phyloP scores from a whole-genome alignment of 2,113 vertebrate species.

The Riparia riparia region DNA sequence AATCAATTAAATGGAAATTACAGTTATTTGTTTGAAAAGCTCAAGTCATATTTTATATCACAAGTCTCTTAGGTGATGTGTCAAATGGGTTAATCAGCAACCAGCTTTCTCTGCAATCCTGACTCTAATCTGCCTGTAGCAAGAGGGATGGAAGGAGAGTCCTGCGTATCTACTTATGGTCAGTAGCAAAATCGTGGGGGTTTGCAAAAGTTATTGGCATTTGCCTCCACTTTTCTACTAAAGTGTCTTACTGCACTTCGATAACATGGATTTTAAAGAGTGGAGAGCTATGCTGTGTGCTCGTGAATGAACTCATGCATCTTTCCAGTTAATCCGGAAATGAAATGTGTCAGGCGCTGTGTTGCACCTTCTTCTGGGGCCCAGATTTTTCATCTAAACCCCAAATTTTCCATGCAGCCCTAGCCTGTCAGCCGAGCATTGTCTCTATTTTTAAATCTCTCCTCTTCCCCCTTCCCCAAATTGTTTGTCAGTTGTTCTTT shows the following conservation, averaged over 20 bases:
- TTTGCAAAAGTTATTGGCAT: neutral
- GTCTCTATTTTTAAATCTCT: neutral
- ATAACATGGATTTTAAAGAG: neutral
- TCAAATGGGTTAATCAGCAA: slow-evolving; percentile 36
- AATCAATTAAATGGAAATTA: slow-evolving; percentile 66
- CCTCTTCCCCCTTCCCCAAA: neutral
- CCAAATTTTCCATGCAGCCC: neutral
- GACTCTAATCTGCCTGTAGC: neutral
- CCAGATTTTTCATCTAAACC: neutral
- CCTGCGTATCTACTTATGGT: neutral
- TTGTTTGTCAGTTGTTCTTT: neutral
- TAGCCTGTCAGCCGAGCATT: neutral
- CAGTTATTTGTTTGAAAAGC: slow-evolving; percentile 64
- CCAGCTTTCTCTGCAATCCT: neutral
- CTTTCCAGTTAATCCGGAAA: neutral
- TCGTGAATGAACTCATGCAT: neutral
- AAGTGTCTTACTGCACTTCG: neutral
- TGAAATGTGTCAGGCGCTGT: neutral
- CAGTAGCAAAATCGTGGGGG: neutral
- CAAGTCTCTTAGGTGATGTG: slow-evolving; percentile 8
- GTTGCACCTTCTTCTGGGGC: neutral
- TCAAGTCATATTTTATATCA: slow-evolving; percentile 47
- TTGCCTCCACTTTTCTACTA: neutral
- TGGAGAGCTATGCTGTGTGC: neutral
- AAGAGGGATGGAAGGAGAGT: neutral